Base-by-base conservation (phyloP, 2,888 invertebrate species). In the Parasteatoda lunata region DNA sequence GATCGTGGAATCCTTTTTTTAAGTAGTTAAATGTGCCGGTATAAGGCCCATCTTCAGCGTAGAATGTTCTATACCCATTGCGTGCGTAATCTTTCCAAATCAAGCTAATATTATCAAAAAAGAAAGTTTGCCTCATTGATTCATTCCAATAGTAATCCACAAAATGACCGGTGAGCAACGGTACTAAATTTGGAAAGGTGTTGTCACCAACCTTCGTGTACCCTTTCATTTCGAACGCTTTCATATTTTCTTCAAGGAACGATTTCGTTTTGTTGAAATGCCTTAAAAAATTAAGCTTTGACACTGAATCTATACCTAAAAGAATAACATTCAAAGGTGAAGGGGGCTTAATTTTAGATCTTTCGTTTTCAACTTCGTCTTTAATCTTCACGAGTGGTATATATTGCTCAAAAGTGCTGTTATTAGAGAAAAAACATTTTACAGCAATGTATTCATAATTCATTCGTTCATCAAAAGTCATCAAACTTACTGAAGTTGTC, bases 231-330 rank as follows among this genome's bases (percentile, higher is more conserved):
- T 94, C 94, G 69, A 95, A 92, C 94, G 96, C 96, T 84, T 93
- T 94, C 83, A 94, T 94, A 45, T 94, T 93, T 71, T 94, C 92
- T 7, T 90, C 81, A 54, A 97, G 93, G 91, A 94, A 95, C 15
- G 93, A 92, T 1, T 94, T 93, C 0, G 96, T 96, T 90, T 94
- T 93, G 0, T 95, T 95, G 94, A 97, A 95, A 7, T 95, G 94
- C 75, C 96, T 93, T 45, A 94, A 93, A 81, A 96, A 94, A 91
- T 97, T 96, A 69, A 96, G 92, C 80, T 96, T 92, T 0, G 97
- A 97, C 90, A 97, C 95, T 68, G 96, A 96, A 91, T 97, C 97
- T 90, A 97, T 95, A 69, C 97, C 97, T 30, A 98, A 91, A 91
- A 97, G 93, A 52, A 97, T 92, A 0, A 97, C 94, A 91, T 95